Conservation (phyloP, 1,140 invertebrate species). For the Sarcophaga peregrina region DNA sequence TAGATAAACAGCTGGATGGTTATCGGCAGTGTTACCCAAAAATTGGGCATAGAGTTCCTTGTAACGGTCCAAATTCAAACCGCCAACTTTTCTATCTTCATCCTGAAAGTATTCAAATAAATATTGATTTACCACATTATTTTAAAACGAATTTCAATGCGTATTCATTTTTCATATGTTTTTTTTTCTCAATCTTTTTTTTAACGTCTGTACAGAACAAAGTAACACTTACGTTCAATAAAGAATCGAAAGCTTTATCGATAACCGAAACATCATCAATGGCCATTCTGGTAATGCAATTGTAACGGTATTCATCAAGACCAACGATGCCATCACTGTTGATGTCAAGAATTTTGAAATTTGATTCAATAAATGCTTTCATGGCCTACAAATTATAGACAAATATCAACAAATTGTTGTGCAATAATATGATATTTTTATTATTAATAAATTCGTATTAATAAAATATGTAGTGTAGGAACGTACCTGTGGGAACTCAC, state of each 20-base stretch:
- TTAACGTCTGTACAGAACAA: too few species aligned
- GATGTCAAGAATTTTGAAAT: slow-evolving; percentile 83
- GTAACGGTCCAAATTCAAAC: slow-evolving; percentile 79
- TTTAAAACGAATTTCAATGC: too few species aligned
- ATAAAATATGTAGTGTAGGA: neutral
- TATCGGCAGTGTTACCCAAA: slow-evolving; percentile 80
- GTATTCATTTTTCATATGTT: too few species aligned
- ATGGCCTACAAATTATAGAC: slow-evolving; percentile 70
- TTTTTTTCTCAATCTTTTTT: too few species aligned
- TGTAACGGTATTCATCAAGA: slow-evolving; percentile 83
- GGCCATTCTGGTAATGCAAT: slow-evolving; percentile 82
- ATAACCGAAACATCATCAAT: slow-evolving; percentile 79
- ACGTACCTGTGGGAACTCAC: slow-evolving; percentile 80
- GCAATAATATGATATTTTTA: neutral
- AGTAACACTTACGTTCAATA: slow-evolving; percentile 76
- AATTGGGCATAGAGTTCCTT: slow-evolving; percentile 86
- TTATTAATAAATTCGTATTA: neutral
- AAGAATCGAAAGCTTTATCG: slow-evolving; percentile 80
- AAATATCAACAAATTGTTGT: slow-evolving; percentile 18
- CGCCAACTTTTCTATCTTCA: slow-evolving; percentile 81
- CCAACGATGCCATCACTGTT: slow-evolving; percentile 83
- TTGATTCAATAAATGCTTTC: slow-evolving; percentile 84
- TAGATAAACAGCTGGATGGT: slow-evolving; percentile 77
- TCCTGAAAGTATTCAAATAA: slow-evolving; percentile 70
- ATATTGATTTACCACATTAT: neutral